These are phyloP conservation scores for Yponomeuta sedellus DNA, from an alignment of 2,888 invertebrate genomes.

Conservation along the genomic window DNA sequence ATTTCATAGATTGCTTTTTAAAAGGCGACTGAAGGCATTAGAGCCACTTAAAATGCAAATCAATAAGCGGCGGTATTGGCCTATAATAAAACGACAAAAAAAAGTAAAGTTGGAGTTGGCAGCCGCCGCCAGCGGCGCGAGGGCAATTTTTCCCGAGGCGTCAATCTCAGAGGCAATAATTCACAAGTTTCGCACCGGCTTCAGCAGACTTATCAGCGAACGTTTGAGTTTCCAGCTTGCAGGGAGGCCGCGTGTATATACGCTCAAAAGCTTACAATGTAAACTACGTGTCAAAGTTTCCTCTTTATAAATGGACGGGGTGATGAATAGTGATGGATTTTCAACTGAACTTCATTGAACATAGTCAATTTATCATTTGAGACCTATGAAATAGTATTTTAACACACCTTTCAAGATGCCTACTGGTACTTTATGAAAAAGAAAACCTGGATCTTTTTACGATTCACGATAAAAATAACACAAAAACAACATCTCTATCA, in stretches of 20 bases:
- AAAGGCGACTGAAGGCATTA: neutral
- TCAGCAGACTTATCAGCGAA: conserved; percentile 23
- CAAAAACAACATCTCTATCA: neutral
- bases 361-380: neutral
- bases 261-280: conserved; percentile 19
- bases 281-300: conserved; percentile 20
- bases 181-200: conserved; percentile 41
- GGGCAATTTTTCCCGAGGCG: conserved; percentile 57
- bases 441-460: neutral
- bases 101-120: conserved; percentile 26
- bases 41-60: conserved; percentile 13
- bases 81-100: conserved; percentile 30
- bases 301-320: conserved; percentile 19
- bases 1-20: conserved; percentile 4
- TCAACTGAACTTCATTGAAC: conserved; percentile 2
- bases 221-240: conserved; percentile 12
- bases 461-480: neutral
- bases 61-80: conserved; percentile 18
- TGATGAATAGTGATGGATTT: conserved; percentile 12
- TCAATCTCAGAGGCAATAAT: conserved; percentile 60
- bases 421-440: neutral
- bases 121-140: conserved; percentile 33
- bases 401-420: neutral
- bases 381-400: neutral
- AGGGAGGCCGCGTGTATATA: conserved; percentile 7